Base-by-base conservation (phyloP, 2,888 invertebrate species). In the Monopis laevigella region DNA sequence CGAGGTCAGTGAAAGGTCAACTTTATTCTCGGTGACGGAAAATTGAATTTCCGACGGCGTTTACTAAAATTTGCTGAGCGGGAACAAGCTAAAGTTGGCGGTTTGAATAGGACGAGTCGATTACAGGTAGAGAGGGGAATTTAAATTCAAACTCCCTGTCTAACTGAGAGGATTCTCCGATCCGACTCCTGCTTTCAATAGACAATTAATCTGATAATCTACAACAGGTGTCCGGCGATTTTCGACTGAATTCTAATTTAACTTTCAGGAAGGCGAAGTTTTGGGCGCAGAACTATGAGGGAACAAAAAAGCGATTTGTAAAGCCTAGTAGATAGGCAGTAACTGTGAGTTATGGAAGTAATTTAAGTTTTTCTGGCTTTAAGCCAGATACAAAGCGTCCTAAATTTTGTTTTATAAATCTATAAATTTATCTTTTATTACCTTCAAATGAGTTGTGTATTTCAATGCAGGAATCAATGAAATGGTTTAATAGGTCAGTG, bases 191-290 rank as follows among this genome's bases (percentile, higher is more conserved):
- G 29, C 11, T 29, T 29, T 29, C 36, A 36, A 36, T 36, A 36
- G 36, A 21, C 36, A 36, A 36, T 36, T 36, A 36, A 36, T 36
- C 36, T 21, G 36, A 19, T 36, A 36, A 36, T 36, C 36, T 21
- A 36, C 18, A 19, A 35, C 36, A 36, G 36, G 36, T 36, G 36
- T 21, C 21, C 18, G 21, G 10, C 21, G 21, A 21, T 36, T 13
- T 34, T 34, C 34, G 18, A n/a, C 18, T 16, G 32, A 32, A 32
- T 32, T 32, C 32, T 32, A 32, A 32, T 32, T 32, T 17, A 32
- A 32, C 32, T 32, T 32, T 11, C 2, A 32, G 32, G 5, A 32
- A 32, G 16, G n/a, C 16, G 10, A 32, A 32, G 32, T 32, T 32
- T n/a, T 17, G 2, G 32, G n/a, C 4, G 17, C 4, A 32, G 32